Conservation (phyloP, 37 sponge, comb jelly and placozoan species). For the Lycopodina hypogea region DNA sequence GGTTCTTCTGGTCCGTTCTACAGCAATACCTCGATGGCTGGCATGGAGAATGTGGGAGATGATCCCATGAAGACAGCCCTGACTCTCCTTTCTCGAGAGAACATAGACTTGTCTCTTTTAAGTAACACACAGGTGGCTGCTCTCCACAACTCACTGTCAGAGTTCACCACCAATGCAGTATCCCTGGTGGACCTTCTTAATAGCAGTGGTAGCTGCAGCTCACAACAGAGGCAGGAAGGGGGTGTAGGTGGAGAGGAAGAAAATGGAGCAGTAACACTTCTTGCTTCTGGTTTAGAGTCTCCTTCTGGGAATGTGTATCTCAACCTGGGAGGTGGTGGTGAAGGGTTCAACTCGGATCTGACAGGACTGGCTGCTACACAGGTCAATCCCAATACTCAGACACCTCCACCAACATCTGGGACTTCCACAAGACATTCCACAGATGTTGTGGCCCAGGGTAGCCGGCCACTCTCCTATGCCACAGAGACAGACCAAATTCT, state of each 20-base stretch:
- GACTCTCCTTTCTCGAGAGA: constrained; percentile 56
- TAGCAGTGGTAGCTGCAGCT: constrained; percentile 2
- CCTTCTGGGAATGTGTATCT: constrained; percentile 33
- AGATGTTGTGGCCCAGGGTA: constrained; percentile 28
- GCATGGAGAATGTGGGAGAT: constrained; percentile 13
- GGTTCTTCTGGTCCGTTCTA: constrained; percentile 1
- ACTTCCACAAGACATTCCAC: neutral
- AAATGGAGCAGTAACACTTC: constrained; percentile 11
- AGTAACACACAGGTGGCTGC: constrained; percentile 20
- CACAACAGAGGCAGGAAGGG: constrained; percentile 12
- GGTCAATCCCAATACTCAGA: constrained; percentile 44
- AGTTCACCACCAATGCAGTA: constrained; percentile 33
- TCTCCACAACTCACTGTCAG: constrained; percentile 42
- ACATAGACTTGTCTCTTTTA: constrained; percentile 23
- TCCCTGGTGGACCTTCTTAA: constrained; percentile 51
- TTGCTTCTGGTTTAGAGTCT: constrained; percentile 32
- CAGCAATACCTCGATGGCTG: constrained; percentile 2
- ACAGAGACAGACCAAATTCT: constrained; percentile 69
- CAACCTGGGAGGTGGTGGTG: constrained; percentile 8
- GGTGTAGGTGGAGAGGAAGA: constrained; percentile 13
- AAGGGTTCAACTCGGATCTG: constrained; percentile 29
- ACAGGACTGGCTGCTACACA: constrained; percentile 23
- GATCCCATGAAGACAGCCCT: constrained; percentile 57
- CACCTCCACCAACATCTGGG: constrained; percentile 1
- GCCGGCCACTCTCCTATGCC: constrained; percentile 72